Percentiles rank a stretch among this genome's conserved stretches.
Conservation (phyloP, 2,888 invertebrate species). For the Andrena chrysosceles region DNA sequence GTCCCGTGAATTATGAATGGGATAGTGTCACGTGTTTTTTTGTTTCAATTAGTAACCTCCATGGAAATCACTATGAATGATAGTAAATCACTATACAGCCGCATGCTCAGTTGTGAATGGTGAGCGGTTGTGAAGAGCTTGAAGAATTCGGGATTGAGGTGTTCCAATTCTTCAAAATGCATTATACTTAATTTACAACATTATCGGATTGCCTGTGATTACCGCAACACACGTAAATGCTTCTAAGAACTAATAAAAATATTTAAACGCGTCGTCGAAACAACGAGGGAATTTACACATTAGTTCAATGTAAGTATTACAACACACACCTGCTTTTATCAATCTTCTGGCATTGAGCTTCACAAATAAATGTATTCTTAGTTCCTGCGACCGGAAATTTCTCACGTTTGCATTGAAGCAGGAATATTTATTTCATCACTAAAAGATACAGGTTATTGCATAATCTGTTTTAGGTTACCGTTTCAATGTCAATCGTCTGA, state of each 20-base stretch:
- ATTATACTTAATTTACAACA: constrained; percentile 14
- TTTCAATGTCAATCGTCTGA: not conserved
- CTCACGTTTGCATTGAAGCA: not conserved
- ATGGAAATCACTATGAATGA: constrained; percentile 7
- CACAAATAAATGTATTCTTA: not conserved
- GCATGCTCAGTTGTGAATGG: not conserved
- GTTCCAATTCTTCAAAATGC: constrained; percentile 71
- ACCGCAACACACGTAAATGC: not conserved
- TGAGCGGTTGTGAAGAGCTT: constrained; percentile 8
- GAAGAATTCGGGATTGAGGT: constrained; percentile 75
- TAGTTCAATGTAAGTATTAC: not conserved
- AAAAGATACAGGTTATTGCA: constrained; percentile 45
- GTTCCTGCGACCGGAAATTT: not conserved
- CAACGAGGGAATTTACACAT: not conserved
- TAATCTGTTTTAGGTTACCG: constrained; percentile 59
- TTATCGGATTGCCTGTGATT: not conserved
- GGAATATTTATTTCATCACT: not conserved
- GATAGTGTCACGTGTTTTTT: not conserved
- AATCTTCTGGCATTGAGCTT: not conserved
- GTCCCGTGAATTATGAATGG: not conserved
- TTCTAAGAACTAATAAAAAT: not conserved
- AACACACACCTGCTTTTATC: not conserved
- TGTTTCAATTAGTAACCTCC: not conserved
- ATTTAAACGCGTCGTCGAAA: not conserved
- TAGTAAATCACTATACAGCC: not conserved